Conservation (phyloP, 2,888 invertebrate species). For the Eilema depressum region DNA sequence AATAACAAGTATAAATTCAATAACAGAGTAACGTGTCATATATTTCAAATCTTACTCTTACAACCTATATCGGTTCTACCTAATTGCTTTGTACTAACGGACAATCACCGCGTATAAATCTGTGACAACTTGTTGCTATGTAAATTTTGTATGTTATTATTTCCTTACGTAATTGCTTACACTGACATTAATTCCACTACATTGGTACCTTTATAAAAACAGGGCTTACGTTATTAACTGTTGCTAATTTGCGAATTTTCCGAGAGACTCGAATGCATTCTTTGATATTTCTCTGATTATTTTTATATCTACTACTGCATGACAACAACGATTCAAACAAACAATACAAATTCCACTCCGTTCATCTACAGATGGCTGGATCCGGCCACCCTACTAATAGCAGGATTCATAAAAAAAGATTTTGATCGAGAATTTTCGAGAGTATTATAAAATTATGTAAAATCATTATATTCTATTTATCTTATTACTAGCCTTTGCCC, state of each 20-base stretch:
- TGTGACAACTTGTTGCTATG: conserved; percentile 45
- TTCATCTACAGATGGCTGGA: not conserved
- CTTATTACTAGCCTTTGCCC: too few species aligned
- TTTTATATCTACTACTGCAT: not conserved
- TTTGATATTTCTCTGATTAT: too few species aligned
- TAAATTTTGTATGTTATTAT: conserved; percentile 4
- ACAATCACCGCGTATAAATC: conserved; percentile 40
- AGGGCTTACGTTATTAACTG: too few species aligned
- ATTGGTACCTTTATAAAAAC: too few species aligned
- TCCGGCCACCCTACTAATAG: not conserved
- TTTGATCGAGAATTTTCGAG: too few species aligned
- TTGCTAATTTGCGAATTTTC: too few species aligned
- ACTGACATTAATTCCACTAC: too few species aligned
- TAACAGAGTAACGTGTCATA: not conserved
- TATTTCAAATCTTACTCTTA: not conserved
- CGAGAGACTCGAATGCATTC: too few species aligned
- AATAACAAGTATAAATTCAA: not conserved
- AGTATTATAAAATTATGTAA: too few species aligned
- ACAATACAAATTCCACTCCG: too few species aligned
- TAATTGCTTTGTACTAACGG: conserved; percentile 42
- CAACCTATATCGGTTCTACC: not conserved
- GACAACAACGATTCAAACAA: not conserved
- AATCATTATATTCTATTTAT: too few species aligned
- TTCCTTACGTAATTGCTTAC: too few species aligned
- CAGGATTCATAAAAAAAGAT: not conserved